Evolutionary conservation across 2,113 vertebrate genomes (phyloP).

Genomic region (Microcebus murinus): DNA sequence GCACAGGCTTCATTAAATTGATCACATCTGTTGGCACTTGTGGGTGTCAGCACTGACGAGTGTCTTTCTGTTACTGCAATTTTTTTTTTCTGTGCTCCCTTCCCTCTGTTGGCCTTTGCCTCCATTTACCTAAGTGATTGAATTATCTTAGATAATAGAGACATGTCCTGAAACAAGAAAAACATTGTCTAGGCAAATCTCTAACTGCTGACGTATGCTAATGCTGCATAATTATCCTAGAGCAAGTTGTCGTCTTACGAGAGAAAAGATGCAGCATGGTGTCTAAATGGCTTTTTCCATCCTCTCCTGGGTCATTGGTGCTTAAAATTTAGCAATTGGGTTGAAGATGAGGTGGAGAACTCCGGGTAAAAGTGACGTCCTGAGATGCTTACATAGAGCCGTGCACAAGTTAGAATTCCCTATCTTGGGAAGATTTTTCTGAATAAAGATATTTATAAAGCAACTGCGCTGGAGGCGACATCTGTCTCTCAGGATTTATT

Average conservation of each 20-base stretch:
- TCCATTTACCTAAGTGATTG: constrained; percentile 7
- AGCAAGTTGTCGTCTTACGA: not conserved
- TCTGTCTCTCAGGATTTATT: not conserved
- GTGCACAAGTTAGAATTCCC: not conserved
- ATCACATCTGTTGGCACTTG: constrained; percentile 81
- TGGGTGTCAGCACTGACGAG: constrained; percentile 65
- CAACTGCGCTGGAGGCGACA: not conserved
- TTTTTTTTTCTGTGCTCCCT: not conserved
- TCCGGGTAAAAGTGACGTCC: not conserved
- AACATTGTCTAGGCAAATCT: not conserved
- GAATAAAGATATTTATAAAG: constrained; percentile 6
- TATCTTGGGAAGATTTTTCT: not conserved
- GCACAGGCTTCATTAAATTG: constrained; percentile 81
- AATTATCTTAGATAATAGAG: not conserved
- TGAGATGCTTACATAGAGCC: not conserved
- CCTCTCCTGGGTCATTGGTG: not conserved
- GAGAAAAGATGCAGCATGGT: not conserved
- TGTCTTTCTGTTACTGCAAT: constrained; percentile 37
- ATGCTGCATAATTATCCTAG: not conserved
- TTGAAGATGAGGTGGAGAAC: not conserved
- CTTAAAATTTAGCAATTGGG: not conserved
- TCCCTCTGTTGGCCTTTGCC: not conserved
- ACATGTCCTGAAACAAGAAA: not conserved
- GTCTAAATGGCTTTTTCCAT: not conserved
- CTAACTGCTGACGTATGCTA: not conserved